Percentiles rank a stretch among this genome's conserved stretches.
phyloP scores from a whole-genome alignment of 2,797 vertebrate genomes.

The Periparus ater region DNA sequence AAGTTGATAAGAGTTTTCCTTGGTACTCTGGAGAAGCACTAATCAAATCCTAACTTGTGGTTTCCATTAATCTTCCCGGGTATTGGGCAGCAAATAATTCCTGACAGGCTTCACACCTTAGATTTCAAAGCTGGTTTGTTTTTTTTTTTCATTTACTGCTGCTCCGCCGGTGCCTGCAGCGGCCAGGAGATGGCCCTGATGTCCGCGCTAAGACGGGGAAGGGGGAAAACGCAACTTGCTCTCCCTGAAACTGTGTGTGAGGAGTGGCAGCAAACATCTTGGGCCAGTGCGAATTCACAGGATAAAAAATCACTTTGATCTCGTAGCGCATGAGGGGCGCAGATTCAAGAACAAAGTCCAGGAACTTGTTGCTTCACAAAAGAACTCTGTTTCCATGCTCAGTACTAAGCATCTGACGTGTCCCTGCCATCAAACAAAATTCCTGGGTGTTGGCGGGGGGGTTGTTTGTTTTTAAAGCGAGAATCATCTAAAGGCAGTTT shows the following conservation, averaged over 20 bases:
- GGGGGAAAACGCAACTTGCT: rapidly evolving
- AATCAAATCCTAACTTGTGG: neutral
- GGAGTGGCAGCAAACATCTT: neutral
- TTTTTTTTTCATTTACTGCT: rapidly evolving
- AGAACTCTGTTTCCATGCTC: neutral
- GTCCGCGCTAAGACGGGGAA: neutral
- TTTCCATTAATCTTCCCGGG: neutral
- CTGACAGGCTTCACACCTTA: neutral
- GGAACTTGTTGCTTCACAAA: neutral
- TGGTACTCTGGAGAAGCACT: neutral
- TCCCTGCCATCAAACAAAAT: neutral
- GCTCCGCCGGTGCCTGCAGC: neutral
- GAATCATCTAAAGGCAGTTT: neutral
- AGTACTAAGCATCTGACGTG: neutral
- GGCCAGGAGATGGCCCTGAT: constrained; percentile 55
- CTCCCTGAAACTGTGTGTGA: neutral
- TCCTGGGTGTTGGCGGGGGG: no score
- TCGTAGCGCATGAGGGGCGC: neutral
- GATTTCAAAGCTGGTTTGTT: neutral
- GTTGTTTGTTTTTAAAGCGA: neutral
- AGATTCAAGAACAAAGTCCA: constrained; percentile 37
- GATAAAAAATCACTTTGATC: neutral
- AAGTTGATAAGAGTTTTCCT: neutral
- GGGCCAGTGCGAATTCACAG: neutral
- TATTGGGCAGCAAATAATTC: neutral